Conservation (phyloP, 2,888 invertebrate genomes). For the Lamellibrachia satsuma region DNA sequence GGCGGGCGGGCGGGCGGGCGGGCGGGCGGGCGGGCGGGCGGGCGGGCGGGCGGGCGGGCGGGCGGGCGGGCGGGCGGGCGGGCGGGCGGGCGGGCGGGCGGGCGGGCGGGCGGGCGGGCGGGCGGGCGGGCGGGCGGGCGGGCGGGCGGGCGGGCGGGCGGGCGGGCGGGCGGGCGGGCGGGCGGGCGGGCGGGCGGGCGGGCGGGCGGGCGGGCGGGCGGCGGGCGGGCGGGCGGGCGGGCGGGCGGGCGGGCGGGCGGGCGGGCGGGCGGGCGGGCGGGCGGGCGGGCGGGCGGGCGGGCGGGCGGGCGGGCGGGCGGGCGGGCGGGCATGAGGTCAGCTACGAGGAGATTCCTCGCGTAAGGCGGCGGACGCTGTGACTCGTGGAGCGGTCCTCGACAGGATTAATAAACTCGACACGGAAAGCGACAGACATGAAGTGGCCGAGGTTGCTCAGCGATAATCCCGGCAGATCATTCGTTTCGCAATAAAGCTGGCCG, state of each 20-base stretch:
- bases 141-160: background rate
- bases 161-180: background rate
- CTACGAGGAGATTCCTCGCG: no score
- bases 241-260: background rate
- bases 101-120: background rate
- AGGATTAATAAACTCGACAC: background rate
- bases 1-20: no score
- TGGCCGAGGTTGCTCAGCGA: background rate
- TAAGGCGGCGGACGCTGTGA: background rate
- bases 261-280: background rate
- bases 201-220: background rate
- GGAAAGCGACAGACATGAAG: constrained; percentile 4
- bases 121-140: background rate
- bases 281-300: background rate
- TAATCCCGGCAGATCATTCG: constrained; percentile 9
- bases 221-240: background rate
- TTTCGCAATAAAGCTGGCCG: constrained; percentile 5
- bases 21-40: background rate
- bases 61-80: background rate
- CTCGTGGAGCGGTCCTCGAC: background rate
- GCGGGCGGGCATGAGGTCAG: background rate
- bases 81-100: background rate
- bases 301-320: background rate
- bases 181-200: background rate
- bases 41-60: background rate